A percentile compares a stretch with the other conserved stretches of the same genome.
Evolutionary conservation across 2,888 invertebrate species (phyloP).

Genomic region (Caenorhabditis sinica): DNA sequence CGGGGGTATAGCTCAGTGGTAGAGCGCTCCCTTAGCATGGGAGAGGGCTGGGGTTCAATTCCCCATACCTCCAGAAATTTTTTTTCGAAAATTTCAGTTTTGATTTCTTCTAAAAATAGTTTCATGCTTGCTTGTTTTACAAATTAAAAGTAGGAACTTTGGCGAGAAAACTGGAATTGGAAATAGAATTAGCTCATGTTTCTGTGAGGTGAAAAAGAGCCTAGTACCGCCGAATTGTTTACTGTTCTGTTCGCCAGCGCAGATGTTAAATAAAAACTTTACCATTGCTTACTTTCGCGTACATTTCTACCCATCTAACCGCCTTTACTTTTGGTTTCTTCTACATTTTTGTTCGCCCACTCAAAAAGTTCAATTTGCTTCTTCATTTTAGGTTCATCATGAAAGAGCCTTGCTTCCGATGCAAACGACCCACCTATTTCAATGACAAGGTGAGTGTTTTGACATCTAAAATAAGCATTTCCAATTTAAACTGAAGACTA

Average conservation of each 20-base stretch:
- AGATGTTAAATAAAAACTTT: constrained; percentile 57
- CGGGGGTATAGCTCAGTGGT: constrained; percentile 81
- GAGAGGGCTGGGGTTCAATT: constrained; percentile 78
- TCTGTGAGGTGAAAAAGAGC: constrained; percentile 40
- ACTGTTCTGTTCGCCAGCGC: constrained; percentile 50
- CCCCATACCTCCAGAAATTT: constrained; percentile 74
- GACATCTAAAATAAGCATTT: not conserved
- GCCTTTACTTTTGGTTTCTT: constrained; percentile 31
- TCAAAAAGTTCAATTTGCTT: constrained; percentile 35
- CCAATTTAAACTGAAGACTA: not conserved
- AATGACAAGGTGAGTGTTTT: constrained; percentile 80
- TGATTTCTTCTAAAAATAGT: constrained; percentile 21
- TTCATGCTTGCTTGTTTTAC: constrained; percentile 26
- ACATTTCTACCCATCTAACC: constrained; percentile 39
- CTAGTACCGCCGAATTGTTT: constrained; percentile 51
- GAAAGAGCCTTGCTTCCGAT: constrained; percentile 83
- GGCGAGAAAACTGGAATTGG: constrained; percentile 36
- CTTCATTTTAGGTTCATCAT: constrained; percentile 66
- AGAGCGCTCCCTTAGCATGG: constrained; percentile 82
- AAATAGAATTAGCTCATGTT: constrained; percentile 46
- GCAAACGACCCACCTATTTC: constrained; percentile 84
- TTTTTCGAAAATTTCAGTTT: constrained; percentile 21
- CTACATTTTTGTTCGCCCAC: constrained; percentile 25
- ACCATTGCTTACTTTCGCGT: constrained; percentile 48
- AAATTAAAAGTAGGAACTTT: constrained; percentile 26